Percentiles rank a stretch among this genome's conserved stretches.
Conservation (phyloP, 2,113 vertebrate species). For the Osmerus eperlanus region DNA sequence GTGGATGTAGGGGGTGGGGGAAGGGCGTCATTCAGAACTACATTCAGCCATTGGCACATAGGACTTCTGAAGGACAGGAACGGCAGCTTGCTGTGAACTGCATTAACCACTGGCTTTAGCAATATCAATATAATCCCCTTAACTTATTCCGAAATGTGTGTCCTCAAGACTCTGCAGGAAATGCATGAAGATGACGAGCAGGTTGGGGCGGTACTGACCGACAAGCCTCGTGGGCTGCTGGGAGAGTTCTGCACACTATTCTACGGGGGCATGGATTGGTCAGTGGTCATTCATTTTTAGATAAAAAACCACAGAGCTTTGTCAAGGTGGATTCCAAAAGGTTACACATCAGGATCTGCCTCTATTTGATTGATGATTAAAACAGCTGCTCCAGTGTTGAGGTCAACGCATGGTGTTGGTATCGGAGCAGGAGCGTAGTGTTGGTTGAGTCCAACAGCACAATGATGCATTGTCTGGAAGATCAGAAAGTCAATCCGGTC, state of each 20-base stretch:
- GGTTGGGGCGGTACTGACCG: too few species aligned
- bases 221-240: too few species aligned
- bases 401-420: neutral
- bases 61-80: slow-evolving; percentile 15
- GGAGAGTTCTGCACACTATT: too few species aligned
- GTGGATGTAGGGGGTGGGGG: too few species aligned
- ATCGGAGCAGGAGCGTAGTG: neutral
- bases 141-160: neutral
- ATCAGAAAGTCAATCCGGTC: neutral
- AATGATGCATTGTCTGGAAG: neutral
- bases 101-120: neutral
- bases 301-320: too few species aligned
- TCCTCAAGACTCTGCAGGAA: neutral
- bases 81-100: neutral
- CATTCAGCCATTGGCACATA: slow-evolving; percentile 46
- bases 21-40: neutral
- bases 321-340: too few species aligned
- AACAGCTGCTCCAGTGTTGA: neutral
- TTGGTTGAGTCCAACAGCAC: neutral
- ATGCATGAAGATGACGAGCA: neutral
- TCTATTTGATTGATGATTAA: too few species aligned
- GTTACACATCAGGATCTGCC: too few species aligned
- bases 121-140: neutral
- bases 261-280: too few species aligned
- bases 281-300: too few species aligned